phyloP scores from a whole-genome alignment of 1,140 invertebrate genomes.

The Papilio xuthus region DNA sequence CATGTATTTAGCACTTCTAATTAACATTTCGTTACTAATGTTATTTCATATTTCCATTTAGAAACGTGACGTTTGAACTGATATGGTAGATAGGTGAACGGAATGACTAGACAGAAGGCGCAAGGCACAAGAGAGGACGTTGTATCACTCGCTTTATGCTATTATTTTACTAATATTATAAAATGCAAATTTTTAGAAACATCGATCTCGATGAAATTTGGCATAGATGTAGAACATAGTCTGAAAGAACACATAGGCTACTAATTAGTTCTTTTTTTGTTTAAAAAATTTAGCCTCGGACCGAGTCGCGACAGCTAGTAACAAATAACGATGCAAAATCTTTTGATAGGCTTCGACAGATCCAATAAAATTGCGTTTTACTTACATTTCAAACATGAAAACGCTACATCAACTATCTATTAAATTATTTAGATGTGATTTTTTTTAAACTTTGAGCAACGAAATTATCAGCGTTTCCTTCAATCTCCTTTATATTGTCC shows the following conservation, averaged over 20 bases:
- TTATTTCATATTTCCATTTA: background rate
- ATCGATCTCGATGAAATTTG: too few species aligned
- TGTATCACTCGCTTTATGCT: background rate
- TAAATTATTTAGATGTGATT: too few species aligned
- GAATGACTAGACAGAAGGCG: background rate
- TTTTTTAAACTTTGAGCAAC: background rate
- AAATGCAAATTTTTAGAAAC: too few species aligned
- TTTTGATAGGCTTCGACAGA: background rate
- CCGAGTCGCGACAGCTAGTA: too few species aligned
- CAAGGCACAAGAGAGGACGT: slow-evolving; percentile 11
- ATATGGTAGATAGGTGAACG: background rate
- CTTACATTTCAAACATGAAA: too few species aligned
- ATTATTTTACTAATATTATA: too few species aligned
- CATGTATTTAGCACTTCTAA: background rate
- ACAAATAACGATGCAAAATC: background rate
- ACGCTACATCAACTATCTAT: too few species aligned
- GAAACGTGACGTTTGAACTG: slow-evolving; percentile 18
- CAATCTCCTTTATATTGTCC: slow-evolving; percentile 5
- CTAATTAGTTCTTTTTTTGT: too few species aligned
- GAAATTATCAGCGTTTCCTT: background rate
- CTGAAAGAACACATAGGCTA: too few species aligned
- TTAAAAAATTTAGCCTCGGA: too few species aligned
- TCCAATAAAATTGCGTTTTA: background rate
- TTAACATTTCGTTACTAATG: background rate
- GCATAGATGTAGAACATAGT: too few species aligned